Percentiles rank a stretch among this genome's conserved stretches.
These are phyloP conservation scores for Mungos mungo DNA, from an alignment of 2,113 vertebrate genomes.

Conservation along the genomic window DNA sequence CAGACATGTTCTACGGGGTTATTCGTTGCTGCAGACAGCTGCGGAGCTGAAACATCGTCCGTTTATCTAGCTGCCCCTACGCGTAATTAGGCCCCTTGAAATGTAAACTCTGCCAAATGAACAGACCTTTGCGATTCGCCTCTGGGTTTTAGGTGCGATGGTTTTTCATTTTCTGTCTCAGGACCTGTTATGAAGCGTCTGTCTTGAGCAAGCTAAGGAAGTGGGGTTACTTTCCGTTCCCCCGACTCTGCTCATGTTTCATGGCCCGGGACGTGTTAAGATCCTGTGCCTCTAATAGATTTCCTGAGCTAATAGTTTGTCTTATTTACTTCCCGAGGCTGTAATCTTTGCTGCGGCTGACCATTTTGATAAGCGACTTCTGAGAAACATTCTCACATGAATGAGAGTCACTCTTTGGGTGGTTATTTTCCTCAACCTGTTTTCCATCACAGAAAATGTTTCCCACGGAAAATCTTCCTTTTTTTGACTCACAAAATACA, in stretches of 20 bases:
- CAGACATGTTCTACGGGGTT: accelerated
- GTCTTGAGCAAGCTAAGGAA: not conserved
- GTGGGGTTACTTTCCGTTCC: not conserved
- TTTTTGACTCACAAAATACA: not conserved
- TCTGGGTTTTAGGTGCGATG: not conserved
- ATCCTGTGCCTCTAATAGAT: not conserved
- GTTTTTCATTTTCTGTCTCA: not conserved
- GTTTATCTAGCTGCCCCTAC: not conserved
- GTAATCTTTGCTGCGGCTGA: not conserved
- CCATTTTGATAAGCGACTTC: not conserved
- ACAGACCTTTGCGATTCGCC: not conserved
- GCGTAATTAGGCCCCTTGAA: not conserved
- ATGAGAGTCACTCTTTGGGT: not conserved
- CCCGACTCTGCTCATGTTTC: not conserved
- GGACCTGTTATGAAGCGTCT: not conserved
- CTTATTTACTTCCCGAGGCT: conserved; percentile 14
- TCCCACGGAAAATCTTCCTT: conserved; percentile 5
- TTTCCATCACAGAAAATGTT: conserved; percentile 13
- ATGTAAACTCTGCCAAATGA: not conserved
- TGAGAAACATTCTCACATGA: not conserved
- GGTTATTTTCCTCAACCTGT: not conserved
- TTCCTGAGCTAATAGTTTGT: conserved; percentile 1
- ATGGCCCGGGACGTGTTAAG: not conserved
- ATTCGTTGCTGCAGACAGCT: not conserved
- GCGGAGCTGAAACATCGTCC: not conserved